Conservation (phyloP, 2,113 vertebrate species). For the Artemisiospiza belli region DNA sequence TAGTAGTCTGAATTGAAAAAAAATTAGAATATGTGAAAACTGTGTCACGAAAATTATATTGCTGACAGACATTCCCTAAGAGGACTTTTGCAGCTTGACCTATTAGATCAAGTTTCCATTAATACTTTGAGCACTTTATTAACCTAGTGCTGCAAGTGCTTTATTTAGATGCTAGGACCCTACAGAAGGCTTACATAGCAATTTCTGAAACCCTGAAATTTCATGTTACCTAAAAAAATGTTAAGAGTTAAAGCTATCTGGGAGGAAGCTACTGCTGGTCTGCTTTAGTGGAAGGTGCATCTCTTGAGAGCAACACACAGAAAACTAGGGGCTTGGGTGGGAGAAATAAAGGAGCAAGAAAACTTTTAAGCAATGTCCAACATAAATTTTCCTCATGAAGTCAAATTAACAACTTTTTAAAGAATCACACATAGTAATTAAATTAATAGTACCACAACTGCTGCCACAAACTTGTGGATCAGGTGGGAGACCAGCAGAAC, state of each 20-base stretch:
- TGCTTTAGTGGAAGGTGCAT: background rate
- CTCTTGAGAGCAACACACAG: background rate
- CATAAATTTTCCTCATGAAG: background rate
- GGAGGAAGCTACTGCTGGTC: background rate
- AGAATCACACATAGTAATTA: background rate
- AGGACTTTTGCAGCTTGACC: background rate
- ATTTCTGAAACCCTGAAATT: background rate
- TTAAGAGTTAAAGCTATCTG: background rate
- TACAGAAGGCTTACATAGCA: background rate
- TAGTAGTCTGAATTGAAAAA: background rate
- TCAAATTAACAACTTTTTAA: background rate
- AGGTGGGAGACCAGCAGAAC: background rate
- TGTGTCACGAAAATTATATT: background rate
- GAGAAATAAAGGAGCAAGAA: background rate
- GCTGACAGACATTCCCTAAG: background rate
- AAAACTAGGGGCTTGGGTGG: background rate
- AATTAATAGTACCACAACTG: background rate
- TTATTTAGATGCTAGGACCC: background rate
- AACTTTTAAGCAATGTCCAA: background rate
- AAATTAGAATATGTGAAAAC: background rate
- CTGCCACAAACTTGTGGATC: background rate
- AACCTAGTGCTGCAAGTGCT: background rate
- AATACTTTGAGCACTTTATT: background rate
- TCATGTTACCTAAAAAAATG: background rate
- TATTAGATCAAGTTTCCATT: background rate